A percentile compares a stretch with the other conserved stretches of the same genome.
These are phyloP conservation scores for Hydropotes inermis DNA, from an alignment of 2,113 vertebrate genomes.

Conservation along the genomic window DNA sequence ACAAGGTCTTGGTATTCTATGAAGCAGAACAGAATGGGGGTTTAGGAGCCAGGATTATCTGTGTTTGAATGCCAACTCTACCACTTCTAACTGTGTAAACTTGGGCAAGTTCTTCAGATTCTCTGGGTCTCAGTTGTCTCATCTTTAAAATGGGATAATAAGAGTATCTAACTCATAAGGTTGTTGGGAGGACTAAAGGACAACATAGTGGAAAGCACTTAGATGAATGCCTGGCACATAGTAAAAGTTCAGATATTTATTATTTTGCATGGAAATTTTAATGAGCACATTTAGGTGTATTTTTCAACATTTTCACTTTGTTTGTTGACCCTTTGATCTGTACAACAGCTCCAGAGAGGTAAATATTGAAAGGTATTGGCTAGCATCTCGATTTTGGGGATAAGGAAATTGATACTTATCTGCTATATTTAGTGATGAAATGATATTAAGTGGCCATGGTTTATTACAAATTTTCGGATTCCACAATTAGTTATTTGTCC, in stretches of 20 bases:
- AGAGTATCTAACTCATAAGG: not conserved
- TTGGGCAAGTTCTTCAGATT: not conserved
- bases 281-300: not conserved
- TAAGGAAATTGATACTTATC: not conserved
- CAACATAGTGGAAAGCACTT: not conserved
- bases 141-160: not conserved
- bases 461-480: not conserved
- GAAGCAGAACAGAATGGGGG: not conserved
- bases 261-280: not conserved
- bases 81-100: not conserved
- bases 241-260: not conserved
- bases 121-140: not conserved
- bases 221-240: not conserved
- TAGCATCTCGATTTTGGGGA: not conserved
- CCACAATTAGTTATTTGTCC: not conserved
- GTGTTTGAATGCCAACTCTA: not conserved
- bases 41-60: not conserved
- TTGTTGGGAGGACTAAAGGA: not conserved
- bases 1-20: not conserved
- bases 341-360: not conserved
- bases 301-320: constrained; percentile 15
- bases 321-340: not conserved
- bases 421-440: constrained; percentile 10
- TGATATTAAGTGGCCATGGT: not conserved
- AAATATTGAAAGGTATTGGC: not conserved